Conservation (phyloP, 1,140 invertebrate species). For the Limonius californicus region DNA sequence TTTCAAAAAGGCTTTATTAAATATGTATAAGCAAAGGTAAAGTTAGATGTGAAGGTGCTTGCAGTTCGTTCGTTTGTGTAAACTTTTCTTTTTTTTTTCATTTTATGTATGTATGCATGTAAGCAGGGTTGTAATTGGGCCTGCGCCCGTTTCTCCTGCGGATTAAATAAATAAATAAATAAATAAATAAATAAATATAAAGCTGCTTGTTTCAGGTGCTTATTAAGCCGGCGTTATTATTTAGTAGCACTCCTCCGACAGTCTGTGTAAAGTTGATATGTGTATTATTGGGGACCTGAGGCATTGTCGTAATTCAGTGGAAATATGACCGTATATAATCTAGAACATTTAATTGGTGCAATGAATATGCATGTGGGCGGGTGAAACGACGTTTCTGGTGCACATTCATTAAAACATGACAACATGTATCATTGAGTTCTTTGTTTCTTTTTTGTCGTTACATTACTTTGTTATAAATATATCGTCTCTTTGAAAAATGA, state of each 20-base stretch:
- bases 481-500: too few species aligned
- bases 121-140: too few species aligned
- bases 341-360: slow-evolving; percentile 34
- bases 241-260: slow-evolving; percentile 13
- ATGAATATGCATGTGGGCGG: slow-evolving; percentile 33
- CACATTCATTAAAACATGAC: slow-evolving; percentile 12
- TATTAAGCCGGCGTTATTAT: slow-evolving; percentile 14
- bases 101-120: too few species aligned
- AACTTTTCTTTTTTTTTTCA: too few species aligned
- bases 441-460: slow-evolving; percentile 6
- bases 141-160: too few species aligned
- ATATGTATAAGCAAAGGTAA: too few species aligned
- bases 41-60: too few species aligned
- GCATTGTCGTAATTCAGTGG: slow-evolving; percentile 34
- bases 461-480: background rate
- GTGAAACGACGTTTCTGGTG: slow-evolving; percentile 18
- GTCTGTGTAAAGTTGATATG: slow-evolving; percentile 17
- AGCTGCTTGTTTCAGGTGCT: slow-evolving; percentile 5
- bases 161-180: too few species aligned
- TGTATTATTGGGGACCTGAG: slow-evolving; percentile 17
- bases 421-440: background rate
- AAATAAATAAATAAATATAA: too few species aligned
- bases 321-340: slow-evolving; percentile 38
- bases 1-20: too few species aligned
- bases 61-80: too few species aligned